A percentile compares a stretch with the other conserved stretches of the same genome.
phyloP scores from a whole-genome alignment of 2,888 invertebrate genomes.

The Cheiracanthium punctorium region DNA sequence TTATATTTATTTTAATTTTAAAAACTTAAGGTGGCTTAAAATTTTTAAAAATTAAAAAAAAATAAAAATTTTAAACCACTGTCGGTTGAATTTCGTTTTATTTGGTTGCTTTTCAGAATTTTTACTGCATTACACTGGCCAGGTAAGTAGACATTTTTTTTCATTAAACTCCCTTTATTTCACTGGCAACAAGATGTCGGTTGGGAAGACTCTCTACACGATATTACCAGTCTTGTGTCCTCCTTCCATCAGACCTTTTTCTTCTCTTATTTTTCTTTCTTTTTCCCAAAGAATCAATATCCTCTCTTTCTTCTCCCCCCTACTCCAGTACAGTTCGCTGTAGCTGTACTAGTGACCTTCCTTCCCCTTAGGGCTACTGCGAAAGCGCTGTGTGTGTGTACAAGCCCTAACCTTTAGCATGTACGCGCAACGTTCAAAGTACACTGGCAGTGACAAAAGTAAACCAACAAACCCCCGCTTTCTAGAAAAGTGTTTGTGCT shows the following conservation, averaged over 20 bases:
- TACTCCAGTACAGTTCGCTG: conserved; percentile 22
- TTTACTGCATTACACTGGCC: too few relatives aligned
- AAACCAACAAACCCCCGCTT: conserved; percentile 50
- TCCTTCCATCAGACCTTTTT: conserved; percentile 13
- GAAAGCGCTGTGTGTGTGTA: conserved; percentile 37
- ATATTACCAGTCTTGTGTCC: neutral
- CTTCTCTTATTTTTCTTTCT: conserved; percentile 5
- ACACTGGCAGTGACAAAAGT: conserved; percentile 45
- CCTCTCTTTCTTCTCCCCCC: conserved; percentile 29
- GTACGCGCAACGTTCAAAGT: conserved; percentile 30
- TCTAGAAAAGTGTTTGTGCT: conserved; percentile 25
- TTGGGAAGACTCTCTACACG: neutral
- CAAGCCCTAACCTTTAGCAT: conserved; percentile 50
- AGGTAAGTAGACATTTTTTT: too few relatives aligned
- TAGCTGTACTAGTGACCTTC: conserved; percentile 22
- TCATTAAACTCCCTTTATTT: too few relatives aligned
- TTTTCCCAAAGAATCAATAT: conserved; percentile 47
- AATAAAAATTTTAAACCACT: too few relatives aligned
- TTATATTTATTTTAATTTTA: too few relatives aligned
- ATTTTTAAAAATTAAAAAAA: too few relatives aligned
- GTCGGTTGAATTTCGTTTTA: too few relatives aligned
- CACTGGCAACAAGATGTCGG: too few relatives aligned
- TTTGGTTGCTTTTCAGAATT: too few relatives aligned
- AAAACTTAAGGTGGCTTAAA: too few relatives aligned
- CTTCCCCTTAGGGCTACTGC: neutral